phyloP scores from a whole-genome alignment of 2,797 vertebrate species.

The Myripristis jacobus region DNA sequence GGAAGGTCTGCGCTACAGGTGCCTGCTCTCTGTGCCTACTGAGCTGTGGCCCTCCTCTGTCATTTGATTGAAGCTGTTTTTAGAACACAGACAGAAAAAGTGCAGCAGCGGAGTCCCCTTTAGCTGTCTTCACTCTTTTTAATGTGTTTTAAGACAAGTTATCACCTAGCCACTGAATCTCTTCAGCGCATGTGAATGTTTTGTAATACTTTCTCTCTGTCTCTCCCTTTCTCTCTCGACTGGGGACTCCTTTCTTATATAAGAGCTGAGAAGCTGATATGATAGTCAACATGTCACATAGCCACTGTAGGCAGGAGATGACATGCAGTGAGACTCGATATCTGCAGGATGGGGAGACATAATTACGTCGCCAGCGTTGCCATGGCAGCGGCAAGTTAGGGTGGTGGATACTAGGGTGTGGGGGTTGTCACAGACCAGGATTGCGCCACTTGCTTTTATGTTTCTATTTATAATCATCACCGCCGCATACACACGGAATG shows the following conservation, averaged over 20 bases:
- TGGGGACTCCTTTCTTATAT: constrained; percentile 81
- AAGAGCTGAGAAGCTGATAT: constrained; percentile 79
- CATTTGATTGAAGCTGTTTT: constrained; percentile 78
- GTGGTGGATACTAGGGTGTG: constrained; percentile 84
- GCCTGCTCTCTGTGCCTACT: constrained; percentile 64
- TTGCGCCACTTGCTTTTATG: constrained; percentile 88
- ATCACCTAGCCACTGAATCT: constrained; percentile 51
- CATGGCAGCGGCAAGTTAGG: constrained; percentile 86
- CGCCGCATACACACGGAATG: constrained; percentile 79
- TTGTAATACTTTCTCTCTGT: neutral
- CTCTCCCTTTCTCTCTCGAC: constrained; percentile 56
- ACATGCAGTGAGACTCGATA: constrained; percentile 82
- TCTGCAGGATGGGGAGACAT: constrained; percentile 84
- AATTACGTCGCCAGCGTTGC: constrained; percentile 86
- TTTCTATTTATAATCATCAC: constrained; percentile 87
- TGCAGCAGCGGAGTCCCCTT: constrained; percentile 64
- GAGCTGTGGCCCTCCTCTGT: constrained; percentile 68
- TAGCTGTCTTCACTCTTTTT: constrained; percentile 68
- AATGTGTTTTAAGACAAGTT: constrained; percentile 68
- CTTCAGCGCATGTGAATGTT: constrained; percentile 6
- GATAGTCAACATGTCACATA: constrained; percentile 80
- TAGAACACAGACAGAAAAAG: constrained; percentile 73
- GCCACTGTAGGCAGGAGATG: constrained; percentile 80
- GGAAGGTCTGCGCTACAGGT: constrained; percentile 80
- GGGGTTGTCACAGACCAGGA: constrained; percentile 85